These are phyloP conservation scores for Ciconia stormi DNA, from an alignment of 2,113 vertebrate genomes.

Conservation along the genomic window DNA sequence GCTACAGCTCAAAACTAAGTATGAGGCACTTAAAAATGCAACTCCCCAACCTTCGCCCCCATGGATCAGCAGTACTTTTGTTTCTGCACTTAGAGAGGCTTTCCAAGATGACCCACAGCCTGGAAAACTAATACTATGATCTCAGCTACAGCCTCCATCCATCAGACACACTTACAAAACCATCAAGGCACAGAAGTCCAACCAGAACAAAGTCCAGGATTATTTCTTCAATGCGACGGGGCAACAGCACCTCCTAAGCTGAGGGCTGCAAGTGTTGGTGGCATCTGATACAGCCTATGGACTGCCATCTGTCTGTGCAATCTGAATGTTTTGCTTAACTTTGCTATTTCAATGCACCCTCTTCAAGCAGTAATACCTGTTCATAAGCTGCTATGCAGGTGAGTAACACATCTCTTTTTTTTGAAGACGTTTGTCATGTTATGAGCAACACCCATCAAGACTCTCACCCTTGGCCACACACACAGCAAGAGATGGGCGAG, in stretches of 20 bases:
- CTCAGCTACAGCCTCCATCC: neutral
- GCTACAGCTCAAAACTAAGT: neutral
- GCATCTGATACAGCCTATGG: neutral
- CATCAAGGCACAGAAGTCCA: neutral
- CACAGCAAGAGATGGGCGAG: neutral
- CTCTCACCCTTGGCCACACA: neutral
- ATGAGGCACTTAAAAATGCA: neutral
- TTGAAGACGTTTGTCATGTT: neutral
- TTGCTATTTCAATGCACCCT: accelerated
- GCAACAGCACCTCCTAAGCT: neutral
- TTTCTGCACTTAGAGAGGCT: neutral
- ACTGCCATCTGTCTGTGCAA: neutral
- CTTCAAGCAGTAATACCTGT: neutral
- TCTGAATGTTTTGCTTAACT: neutral
- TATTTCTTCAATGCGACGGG: neutral
- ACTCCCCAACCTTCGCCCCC: too few relatives aligned
- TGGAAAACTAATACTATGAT: neutral
- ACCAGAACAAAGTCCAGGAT: neutral
- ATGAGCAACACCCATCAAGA: neutral
- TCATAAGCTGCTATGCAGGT: neutral
- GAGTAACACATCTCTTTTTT: neutral
- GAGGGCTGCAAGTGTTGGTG: neutral
- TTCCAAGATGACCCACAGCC: neutral
- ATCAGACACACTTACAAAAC: neutral
- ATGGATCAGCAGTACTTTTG: neutral